Conservation (phyloP, 1,140 invertebrate genomes). For the Drosophila suzukii region DNA sequence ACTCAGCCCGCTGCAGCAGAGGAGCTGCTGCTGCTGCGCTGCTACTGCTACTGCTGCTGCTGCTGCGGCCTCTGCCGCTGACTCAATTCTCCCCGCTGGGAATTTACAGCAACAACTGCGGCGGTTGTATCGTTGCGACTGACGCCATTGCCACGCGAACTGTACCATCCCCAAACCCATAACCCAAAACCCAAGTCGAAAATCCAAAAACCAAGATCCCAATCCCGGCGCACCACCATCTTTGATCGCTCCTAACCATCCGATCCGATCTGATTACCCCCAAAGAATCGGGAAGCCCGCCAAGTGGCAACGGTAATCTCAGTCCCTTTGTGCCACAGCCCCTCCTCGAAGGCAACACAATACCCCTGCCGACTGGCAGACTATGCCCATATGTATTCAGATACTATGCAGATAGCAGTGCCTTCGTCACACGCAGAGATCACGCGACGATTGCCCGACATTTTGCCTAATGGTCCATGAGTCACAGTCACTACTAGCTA, state of each 20-base stretch:
- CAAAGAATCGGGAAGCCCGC: background rate
- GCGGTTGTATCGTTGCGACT: constrained; percentile 18
- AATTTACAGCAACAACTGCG: constrained; percentile 53
- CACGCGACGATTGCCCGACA: constrained; percentile 25
- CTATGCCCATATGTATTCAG: background rate
- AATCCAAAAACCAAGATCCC: background rate
- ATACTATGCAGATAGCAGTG: background rate
- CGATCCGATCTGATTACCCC: constrained; percentile 27
- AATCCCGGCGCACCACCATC: constrained; percentile 1
- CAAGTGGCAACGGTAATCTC: constrained; percentile 48
- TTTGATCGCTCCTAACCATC: constrained; percentile 8
- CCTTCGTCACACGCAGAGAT: constrained; percentile 8
- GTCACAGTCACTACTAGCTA: constrained; percentile 7
- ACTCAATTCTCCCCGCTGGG: constrained; percentile 41
- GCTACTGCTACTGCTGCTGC: constrained; percentile 12
- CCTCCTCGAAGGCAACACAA: constrained; percentile 15
- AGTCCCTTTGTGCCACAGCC: constrained; percentile 1
- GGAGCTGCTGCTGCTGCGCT: constrained; percentile 11
- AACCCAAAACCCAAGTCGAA: background rate
- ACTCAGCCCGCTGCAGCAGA: constrained; percentile 13
- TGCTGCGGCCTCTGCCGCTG: constrained; percentile 26
- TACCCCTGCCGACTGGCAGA: constrained; percentile 1
- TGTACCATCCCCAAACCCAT: constrained; percentile 16
- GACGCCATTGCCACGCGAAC: constrained; percentile 61
- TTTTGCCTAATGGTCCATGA: constrained; percentile 29